A percentile compares a stretch with the other conserved stretches of the same genome.
Evolutionary conservation across 1,140 invertebrate species (phyloP).

Genomic region (Brachionus sp.): DNA sequence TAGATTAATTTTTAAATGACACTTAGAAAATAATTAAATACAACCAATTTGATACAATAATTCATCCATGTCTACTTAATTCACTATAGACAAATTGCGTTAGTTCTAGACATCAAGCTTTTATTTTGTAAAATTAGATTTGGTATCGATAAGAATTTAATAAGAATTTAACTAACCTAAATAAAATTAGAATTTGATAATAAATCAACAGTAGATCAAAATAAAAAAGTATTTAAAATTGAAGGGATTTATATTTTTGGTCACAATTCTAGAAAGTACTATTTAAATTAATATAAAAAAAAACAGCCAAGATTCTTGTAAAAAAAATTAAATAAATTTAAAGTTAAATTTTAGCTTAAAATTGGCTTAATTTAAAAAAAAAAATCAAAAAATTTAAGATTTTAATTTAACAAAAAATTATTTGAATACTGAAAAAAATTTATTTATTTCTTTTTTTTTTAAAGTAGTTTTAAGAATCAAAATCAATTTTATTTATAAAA

Average conservation of each 20-base stretch:
- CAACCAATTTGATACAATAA: not conserved
- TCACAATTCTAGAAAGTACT: too few relatives aligned
- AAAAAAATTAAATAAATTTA: too few relatives aligned
- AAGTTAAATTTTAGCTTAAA: too few relatives aligned
- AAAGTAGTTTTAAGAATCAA: not conserved
- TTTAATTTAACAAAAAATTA: not conserved
- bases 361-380: too few relatives aligned
- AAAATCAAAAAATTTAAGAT: not conserved
- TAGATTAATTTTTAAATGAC: not conserved
- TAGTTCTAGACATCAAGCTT: not conserved
- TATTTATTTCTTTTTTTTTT: not conserved
- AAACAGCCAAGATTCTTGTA: too few relatives aligned
- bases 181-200: too few relatives aligned
- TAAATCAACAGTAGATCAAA: too few relatives aligned
- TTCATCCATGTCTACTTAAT: not conserved
- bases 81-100: not conserved
- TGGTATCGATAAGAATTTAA: not conserved
- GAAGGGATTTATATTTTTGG: too few relatives aligned
- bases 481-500: not conserved
- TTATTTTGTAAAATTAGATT: not conserved
- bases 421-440: not conserved
- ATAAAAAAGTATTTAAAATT: too few relatives aligned
- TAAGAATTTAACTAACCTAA: too few relatives aligned
- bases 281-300: too few relatives aligned
- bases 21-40: not conserved